Conservation (phyloP, 2,113 vertebrate species). For the Cyrtonyx montezumae region DNA sequence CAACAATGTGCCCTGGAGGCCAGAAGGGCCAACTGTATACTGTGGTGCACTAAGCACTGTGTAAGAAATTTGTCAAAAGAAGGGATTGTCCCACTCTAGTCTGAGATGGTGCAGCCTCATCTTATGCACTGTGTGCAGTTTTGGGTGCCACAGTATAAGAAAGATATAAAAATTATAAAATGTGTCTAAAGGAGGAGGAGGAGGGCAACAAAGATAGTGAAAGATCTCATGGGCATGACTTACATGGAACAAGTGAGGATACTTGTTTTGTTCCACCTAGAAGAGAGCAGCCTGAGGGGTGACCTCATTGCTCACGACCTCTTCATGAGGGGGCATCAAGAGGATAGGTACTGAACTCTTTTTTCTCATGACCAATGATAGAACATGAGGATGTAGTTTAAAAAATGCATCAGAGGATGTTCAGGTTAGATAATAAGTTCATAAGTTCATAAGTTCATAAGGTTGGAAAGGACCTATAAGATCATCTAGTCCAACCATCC, state of each 20-base stretch:
- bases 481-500: no score
- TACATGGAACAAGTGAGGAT: not conserved
- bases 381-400: not conserved
- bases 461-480: no score
- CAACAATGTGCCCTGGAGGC: not conserved
- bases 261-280: no score
- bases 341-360: not conserved
- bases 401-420: not conserved
- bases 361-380: not conserved
- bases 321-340: not conserved
- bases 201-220: not conserved
- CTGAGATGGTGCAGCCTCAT: not conserved
- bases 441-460: no score
- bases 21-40: not conserved
- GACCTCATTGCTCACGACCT: not conserved
- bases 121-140: not conserved
- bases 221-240: not conserved
- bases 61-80: not conserved
- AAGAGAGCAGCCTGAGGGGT: not conserved
- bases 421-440: no score
- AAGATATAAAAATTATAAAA: not conserved
- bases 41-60: not conserved
- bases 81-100: not conserved
- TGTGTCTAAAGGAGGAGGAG: not conserved
- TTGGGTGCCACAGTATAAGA: not conserved